Evolutionary conservation across 1,140 invertebrate species (phyloP), one percentile per base, ranked within the genome.

Genomic region (Pararge aegeria): DNA sequence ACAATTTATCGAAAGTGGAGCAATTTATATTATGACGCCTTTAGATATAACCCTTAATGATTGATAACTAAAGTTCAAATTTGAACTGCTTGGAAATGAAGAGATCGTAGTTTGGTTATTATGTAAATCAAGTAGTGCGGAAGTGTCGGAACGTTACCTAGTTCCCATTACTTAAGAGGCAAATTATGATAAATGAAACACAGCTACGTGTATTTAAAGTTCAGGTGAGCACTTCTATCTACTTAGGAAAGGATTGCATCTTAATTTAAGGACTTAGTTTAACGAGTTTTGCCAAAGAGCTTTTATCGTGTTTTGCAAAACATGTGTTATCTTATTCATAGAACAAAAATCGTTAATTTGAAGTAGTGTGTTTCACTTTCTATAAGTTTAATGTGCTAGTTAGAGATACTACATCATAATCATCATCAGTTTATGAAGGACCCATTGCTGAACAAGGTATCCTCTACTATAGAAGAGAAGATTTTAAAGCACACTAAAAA

Each of bases 141-240:
- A 80, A 82, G 74, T 76, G 73, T 70, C 67, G 57, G 65, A 62
- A 79, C 78, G 74, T 77, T 76, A 77, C 75, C 46, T 77, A 80
- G 77, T 79, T 82, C 75, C 80, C 73, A 75, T 75, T 71, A 75
- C 73, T 78, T 73, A 68, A 75, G 70, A 75, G 70, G 78, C 71
- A 78, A 82, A 82, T 83, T 80, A 80, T 81, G 80, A 83, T 81
- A 83, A 81, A 83, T 83, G 73, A 74, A 78, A 79, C 64, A 62
- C 62, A 64, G 64, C 66, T 57, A 50, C 30, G 30, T 57, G 55
- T 57, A 55, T 57, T 57, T 46, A 57, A 18, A 57, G 19, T 50
- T 38, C 30, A 50, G 46, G 46, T 57, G 30, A 57, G 18, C 34
- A 57, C 42, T 48, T 57, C 15, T 46, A 13, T 27, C 54, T 48